Percentiles rank a stretch among this genome's conserved stretches.
Evolutionary conservation across 2,888 invertebrate species (phyloP).

Genomic region (Cyaniris semiargus): DNA sequence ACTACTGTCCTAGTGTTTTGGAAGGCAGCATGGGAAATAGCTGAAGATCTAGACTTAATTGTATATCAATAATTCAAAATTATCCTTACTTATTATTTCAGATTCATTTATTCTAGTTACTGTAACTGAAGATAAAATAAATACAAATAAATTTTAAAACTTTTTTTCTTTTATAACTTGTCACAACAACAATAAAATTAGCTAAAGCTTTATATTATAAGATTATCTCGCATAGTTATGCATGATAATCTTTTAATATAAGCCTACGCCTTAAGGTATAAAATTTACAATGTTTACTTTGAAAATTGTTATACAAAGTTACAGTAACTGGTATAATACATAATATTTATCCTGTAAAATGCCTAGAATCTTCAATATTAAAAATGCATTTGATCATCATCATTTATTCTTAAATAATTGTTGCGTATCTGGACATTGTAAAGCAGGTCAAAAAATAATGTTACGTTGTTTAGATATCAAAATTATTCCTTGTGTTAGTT

Average conservation of each 20-base stretch:
- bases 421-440: slow-evolving; percentile 9
- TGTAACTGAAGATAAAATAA: not conserved
- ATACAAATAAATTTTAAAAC: not conserved
- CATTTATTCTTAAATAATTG: not conserved
- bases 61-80: slow-evolving; percentile 27
- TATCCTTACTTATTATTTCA: slow-evolving; percentile 6
- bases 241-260: too few species aligned
- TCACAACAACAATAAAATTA: too few species aligned
- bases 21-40: too few species aligned
- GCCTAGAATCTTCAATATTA: not conserved
- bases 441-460: not conserved
- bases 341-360: not conserved
- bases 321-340: not conserved
- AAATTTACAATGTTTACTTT: too few species aligned
- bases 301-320: not conserved
- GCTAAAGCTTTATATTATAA: not conserved
- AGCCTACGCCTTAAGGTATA: too few species aligned
- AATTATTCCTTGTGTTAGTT: slow-evolving; percentile 30
- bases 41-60: not conserved
- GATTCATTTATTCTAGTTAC: slow-evolving; percentile 4
- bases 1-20: too few species aligned
- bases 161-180: too few species aligned
- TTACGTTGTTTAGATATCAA: slow-evolving; percentile 26
- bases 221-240: too few species aligned
- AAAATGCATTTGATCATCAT: not conserved